Percentiles rank a stretch among this genome's conserved stretches.
These are phyloP conservation scores for Melanerpes aurifrons DNA, from an alignment of 2,113 vertebrate genomes.

Conservation along the genomic window DNA sequence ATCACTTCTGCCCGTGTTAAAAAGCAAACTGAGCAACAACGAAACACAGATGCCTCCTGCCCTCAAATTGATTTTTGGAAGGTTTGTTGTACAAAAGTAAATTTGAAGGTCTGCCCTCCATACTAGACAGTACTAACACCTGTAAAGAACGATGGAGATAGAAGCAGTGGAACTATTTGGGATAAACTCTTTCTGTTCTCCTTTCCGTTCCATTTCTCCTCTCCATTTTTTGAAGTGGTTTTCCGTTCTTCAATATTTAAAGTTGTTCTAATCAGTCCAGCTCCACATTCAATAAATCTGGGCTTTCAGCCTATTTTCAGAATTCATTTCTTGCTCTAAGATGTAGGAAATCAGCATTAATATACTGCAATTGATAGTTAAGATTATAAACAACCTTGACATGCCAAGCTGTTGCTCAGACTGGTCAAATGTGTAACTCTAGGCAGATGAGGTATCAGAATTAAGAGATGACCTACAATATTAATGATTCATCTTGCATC, in stretches of 20 bases:
- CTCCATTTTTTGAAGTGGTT: background rate
- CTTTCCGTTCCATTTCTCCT: background rate
- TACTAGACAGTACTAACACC: background rate
- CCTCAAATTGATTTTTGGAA: background rate
- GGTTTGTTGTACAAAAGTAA: background rate
- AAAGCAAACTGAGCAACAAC: background rate
- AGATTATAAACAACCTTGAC: background rate
- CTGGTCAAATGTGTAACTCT: background rate
- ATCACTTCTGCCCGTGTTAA: background rate
- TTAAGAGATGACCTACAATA: background rate
- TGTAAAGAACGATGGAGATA: background rate
- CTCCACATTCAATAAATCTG: background rate
- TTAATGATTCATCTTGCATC: background rate
- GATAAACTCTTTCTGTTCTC: background rate
- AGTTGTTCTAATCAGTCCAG: background rate
- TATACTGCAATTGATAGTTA: background rate
- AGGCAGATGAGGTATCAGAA: background rate
- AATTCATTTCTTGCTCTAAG: background rate
- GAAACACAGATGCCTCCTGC: fast-evolving
- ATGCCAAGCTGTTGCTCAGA: background rate
- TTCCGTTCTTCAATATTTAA: background rate
- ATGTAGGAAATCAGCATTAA: background rate
- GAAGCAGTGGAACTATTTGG: background rate
- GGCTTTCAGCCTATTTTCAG: background rate
- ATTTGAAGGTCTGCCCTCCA: background rate